phyloP scores from a whole-genome alignment of 2,113 vertebrate genomes.

The Protobothrops mucrosquamatus region DNA sequence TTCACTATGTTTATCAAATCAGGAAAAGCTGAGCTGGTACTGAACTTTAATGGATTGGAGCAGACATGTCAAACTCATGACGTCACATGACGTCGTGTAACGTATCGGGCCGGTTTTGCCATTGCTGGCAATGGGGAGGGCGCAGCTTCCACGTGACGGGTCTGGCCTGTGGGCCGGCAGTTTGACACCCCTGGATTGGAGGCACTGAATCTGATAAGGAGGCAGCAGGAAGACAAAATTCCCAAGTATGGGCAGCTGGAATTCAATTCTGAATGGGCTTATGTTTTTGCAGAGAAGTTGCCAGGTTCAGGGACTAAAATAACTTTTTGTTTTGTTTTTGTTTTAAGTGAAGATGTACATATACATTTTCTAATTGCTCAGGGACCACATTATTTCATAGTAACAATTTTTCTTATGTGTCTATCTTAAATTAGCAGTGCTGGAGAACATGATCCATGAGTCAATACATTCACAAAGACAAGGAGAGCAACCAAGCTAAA shows the following conservation, averaged over 20 bases:
- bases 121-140: no score
- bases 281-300: not conserved
- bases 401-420: not conserved
- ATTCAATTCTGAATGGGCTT: not conserved
- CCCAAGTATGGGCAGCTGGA: not conserved
- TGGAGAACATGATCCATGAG: not conserved
- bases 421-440: not conserved
- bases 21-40: not conserved
- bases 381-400: not conserved
- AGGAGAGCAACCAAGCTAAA: not conserved
- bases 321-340: not conserved
- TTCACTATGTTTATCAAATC: not conserved
- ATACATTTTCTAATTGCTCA: not conserved
- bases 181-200: not conserved
- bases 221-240: not conserved
- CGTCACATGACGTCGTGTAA: no score
- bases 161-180: no score
- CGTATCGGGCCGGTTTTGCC: no score
- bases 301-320: not conserved
- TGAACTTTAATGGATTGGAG: not conserved
- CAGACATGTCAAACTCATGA: no score
- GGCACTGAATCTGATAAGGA: not conserved
- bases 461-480: not conserved
- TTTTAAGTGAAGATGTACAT: not conserved
- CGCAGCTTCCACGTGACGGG: no score